phyloP scores from a whole-genome alignment of 2,888 invertebrate species.

The Aproaerema taeniolella region DNA sequence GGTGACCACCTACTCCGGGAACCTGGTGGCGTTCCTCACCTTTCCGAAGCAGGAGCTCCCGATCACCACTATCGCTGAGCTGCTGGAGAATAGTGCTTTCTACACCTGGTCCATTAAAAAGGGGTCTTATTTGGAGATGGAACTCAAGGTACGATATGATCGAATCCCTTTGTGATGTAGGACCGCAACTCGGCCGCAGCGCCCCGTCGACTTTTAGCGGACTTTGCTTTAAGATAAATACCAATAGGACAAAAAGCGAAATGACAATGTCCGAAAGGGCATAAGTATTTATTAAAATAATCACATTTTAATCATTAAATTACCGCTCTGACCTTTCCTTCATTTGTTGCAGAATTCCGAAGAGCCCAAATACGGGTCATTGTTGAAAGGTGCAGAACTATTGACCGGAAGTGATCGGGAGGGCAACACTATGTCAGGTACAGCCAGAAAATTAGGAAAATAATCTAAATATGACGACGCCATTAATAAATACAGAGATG shows the following conservation, averaged over 20 bases:
- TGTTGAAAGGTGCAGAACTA: slow-evolving; percentile 77
- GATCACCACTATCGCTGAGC: slow-evolving; percentile 81
- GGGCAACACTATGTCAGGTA: no score
- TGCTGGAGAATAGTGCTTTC: slow-evolving; percentile 74
- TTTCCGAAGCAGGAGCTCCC: slow-evolving; percentile 90
- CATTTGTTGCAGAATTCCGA: slow-evolving; percentile 75
- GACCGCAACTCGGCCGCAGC: no score
- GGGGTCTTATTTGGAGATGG: slow-evolving; percentile 85
- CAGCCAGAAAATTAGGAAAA: no score
- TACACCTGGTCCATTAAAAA: slow-evolving; percentile 87
- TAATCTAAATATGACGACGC: no score
- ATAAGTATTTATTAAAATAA: no score
- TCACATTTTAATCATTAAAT: no score
- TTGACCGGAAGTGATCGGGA: slow-evolving; percentile 37
- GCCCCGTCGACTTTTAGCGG: no score
- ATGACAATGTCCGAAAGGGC: not conserved
- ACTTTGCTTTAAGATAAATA: no score
- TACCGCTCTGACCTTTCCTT: no score
- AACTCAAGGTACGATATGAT: slow-evolving; percentile 56
- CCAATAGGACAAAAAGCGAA: no score
- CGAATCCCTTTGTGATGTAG: no score
- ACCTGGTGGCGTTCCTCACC: slow-evolving; percentile 93
- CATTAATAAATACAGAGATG: no score
- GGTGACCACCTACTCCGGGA: slow-evolving; percentile 94
- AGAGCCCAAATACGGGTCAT: slow-evolving; percentile 74